These are phyloP conservation scores for Gibbula magus DNA, from an alignment of 2,888 invertebrate species.

Conservation along the genomic window DNA sequence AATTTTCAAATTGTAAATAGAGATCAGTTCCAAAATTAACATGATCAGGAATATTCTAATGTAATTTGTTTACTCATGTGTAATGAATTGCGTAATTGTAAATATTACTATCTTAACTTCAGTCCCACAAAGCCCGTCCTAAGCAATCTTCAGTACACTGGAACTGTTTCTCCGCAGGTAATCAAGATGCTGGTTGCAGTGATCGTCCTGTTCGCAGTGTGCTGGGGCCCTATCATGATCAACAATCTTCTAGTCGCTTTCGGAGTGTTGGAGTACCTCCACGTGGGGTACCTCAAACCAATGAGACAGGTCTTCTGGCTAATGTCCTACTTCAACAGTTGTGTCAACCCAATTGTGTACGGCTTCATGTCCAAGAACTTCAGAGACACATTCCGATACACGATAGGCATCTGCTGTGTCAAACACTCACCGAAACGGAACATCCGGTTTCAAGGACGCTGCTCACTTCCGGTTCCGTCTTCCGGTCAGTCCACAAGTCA, in stretches of 20 bases:
- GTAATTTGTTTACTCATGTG: neutral
- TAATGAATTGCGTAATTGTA: too few species aligned
- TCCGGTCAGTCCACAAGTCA: neutral
- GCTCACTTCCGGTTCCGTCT: slow-evolving; percentile 9
- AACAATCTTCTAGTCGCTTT: slow-evolving; percentile 82
- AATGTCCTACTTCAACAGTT: slow-evolving; percentile 84
- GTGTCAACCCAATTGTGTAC: slow-evolving; percentile 84
- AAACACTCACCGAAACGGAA: slow-evolving; percentile 9
- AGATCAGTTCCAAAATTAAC: neutral
- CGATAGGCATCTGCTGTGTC: slow-evolving; percentile 50
- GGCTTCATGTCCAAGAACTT: slow-evolving; percentile 86
- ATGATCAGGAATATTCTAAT: neutral
- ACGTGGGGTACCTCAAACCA: slow-evolving; percentile 79
- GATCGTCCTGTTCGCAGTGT: slow-evolving; percentile 82
- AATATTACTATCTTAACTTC: too few species aligned
- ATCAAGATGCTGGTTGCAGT: slow-evolving; percentile 85
- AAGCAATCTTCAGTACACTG: too few species aligned
- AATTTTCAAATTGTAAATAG: neutral
- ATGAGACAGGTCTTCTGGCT: slow-evolving; percentile 81
- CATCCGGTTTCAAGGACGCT: neutral
- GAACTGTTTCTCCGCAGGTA: slow-evolving; percentile 77
- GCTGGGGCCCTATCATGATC: slow-evolving; percentile 83
- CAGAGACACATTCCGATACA: slow-evolving; percentile 76
- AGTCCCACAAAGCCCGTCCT: too few species aligned
- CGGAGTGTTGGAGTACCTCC: slow-evolving; percentile 77